Percentiles rank a stretch among this genome's conserved stretches.
Conservation (phyloP, 2,113 vertebrate genomes). For the Sinocyclocheilus grahami region DNA sequence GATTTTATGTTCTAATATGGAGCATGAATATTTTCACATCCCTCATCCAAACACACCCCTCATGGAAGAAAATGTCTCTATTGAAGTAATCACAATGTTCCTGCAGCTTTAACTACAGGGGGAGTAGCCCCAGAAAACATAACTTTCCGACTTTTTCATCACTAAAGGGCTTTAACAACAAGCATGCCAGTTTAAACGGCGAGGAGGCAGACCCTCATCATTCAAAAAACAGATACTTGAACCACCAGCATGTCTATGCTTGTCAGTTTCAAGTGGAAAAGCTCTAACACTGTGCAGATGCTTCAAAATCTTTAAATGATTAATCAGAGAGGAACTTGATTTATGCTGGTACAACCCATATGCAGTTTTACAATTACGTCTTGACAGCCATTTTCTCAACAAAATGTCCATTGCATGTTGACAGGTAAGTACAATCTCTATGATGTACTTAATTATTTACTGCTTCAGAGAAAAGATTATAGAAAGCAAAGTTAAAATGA, state of each 20-base stretch:
- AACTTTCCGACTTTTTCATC: conserved; percentile 35
- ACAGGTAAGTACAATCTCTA: neutral
- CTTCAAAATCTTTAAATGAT: neutral
- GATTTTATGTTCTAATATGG: neutral
- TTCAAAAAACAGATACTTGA: conserved; percentile 29
- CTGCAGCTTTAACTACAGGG: neutral
- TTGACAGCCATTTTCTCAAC: too few species aligned
- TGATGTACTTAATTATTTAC: neutral
- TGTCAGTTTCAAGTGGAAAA: conserved; percentile 17
- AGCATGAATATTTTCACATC: neutral
- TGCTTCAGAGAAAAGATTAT: neutral
- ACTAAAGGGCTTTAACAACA: conserved; percentile 8
- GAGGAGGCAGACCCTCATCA: conserved; percentile 28
- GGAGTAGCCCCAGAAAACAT: neutral
- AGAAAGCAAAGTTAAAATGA: neutral
- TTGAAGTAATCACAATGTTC: conserved; percentile 40
- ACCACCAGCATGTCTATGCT: conserved; percentile 38
- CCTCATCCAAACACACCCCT: conserved; percentile 13
- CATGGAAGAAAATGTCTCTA: conserved; percentile 9
- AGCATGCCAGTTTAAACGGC: conserved; percentile 34
- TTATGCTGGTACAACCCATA: too few species aligned
- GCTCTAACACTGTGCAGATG: neutral
- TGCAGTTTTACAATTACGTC: too few species aligned
- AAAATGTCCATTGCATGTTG: neutral
- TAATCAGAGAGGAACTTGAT: too few species aligned